phyloP scores from a whole-genome alignment of 2,888 invertebrate genomes.

The Zaprionus obscuricornis region DNA sequence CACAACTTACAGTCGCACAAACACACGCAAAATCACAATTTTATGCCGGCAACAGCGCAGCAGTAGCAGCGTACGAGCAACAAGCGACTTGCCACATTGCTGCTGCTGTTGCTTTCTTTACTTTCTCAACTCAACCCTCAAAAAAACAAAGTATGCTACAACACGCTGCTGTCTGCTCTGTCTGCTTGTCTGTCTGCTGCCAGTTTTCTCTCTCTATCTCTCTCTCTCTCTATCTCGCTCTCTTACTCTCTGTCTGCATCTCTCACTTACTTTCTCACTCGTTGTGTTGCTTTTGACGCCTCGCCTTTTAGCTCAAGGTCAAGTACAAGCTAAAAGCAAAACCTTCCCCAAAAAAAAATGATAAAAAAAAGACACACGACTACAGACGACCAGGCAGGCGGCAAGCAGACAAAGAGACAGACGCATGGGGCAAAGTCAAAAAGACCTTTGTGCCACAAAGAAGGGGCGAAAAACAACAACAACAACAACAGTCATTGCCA shows the following conservation, averaged over 20 bases:
- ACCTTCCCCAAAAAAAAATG: slow-evolving; percentile 29
- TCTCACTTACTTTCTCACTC: no score
- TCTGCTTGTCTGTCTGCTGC: slow-evolving; percentile 5
- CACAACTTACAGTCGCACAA: slow-evolving; percentile 67
- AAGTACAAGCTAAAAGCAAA: slow-evolving; percentile 70
- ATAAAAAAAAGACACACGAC: slow-evolving; percentile 22
- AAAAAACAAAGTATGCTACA: slow-evolving; percentile 52
- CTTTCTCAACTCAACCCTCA: no score
- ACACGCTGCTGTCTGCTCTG: not conserved
- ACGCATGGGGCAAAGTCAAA: slow-evolving; percentile 44
- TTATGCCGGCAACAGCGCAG: slow-evolving; percentile 29
- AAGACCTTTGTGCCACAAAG: slow-evolving; percentile 48
- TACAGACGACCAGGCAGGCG: slow-evolving; percentile 26
- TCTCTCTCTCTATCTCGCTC: not conserved
- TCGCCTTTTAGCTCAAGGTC: slow-evolving; percentile 71
- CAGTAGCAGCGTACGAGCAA: not conserved
- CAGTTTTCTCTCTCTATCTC: not conserved
- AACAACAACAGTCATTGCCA: slow-evolving; percentile 43
- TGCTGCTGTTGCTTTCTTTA: no score
- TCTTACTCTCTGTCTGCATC: not conserved
- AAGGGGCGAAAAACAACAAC: no score
- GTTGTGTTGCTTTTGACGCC: slow-evolving; percentile 43
- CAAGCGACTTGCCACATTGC: slow-evolving; percentile 7
- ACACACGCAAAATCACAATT: slow-evolving; percentile 65
- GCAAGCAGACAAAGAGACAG: slow-evolving; percentile 50